Evolutionary conservation across 1,140 invertebrate species (phyloP).

Genomic region (Apis dorsata): DNA sequence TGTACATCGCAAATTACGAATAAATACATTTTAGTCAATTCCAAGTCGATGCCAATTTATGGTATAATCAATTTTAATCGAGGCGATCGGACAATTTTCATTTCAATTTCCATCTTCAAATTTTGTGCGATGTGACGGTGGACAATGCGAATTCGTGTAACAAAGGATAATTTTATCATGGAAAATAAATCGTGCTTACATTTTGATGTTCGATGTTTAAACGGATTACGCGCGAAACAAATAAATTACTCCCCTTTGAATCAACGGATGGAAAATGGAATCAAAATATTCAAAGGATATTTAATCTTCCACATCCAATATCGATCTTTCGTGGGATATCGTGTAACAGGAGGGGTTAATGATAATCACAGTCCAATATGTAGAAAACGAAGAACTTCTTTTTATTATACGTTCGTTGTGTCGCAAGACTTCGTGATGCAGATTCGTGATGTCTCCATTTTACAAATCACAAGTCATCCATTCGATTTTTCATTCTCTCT

Average conservation of each 20-base stretch:
- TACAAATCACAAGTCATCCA: constrained; percentile 51
- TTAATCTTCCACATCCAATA: not conserved
- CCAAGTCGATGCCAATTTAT: not conserved
- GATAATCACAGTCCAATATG: constrained; percentile 12
- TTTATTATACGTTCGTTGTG: constrained; percentile 74
- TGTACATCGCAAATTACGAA: too few species aligned
- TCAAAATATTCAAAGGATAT: not conserved
- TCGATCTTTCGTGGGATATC: not conserved
- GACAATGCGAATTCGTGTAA: not conserved
- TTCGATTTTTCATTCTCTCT: not conserved
- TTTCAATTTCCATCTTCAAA: constrained; percentile 9
- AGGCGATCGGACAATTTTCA: not conserved
- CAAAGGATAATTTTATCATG: not conserved
- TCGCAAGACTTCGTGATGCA: constrained; percentile 49
- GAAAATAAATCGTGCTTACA: not conserved
- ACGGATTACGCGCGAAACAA: not conserved
- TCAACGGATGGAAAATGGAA: not conserved
- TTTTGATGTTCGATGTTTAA: not conserved
- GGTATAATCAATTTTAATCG: not conserved
- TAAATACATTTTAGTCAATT: not conserved
- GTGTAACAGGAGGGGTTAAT: not conserved
- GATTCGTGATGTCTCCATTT: constrained; percentile 49
- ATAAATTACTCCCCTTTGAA: not conserved
- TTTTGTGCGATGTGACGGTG: not conserved
- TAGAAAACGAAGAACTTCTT: constrained; percentile 68